These are phyloP conservation scores for Petrolisthes manimaculis DNA, from an alignment of 2,888 invertebrate species.

Conservation along the genomic window DNA sequence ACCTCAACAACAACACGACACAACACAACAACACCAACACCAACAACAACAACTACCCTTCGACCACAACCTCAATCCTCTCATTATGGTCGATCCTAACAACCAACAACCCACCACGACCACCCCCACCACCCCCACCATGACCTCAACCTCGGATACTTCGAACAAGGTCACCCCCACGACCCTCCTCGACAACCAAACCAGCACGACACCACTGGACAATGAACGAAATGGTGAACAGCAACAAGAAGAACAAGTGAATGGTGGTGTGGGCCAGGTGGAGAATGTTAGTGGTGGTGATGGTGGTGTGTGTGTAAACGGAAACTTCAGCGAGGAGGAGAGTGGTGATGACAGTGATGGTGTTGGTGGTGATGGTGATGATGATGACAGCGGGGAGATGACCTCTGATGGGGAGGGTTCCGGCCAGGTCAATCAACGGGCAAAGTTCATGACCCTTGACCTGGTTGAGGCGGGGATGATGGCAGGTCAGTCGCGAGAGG, in stretches of 20 bases:
- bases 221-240: not conserved
- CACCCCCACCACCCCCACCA: constrained; percentile 13
- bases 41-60: constrained; percentile 13
- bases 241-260: too few relatives aligned
- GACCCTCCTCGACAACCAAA: constrained; percentile 15
- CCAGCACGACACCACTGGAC: not conserved
- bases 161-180: constrained; percentile 22
- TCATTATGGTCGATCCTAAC: constrained; percentile 32
- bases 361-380: constrained; percentile 16
- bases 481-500: constrained; percentile 62
- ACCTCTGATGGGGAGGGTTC: constrained; percentile 36
- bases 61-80: constrained; percentile 53
- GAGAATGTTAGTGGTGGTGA: constrained; percentile 17
- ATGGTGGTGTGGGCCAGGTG: not conserved
- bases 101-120: not conserved
- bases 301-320: constrained; percentile 43
- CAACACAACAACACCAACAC: not conserved
- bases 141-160: constrained; percentile 20
- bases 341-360: not conserved
- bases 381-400: constrained; percentile 25
- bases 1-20: constrained; percentile 16
- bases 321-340: constrained; percentile 46
- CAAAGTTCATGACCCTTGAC: constrained; percentile 65
- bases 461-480: constrained; percentile 61
- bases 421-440: constrained; percentile 51